Conservation (phyloP, 2,888 invertebrate species). For the Stenodera caucasica region DNA sequence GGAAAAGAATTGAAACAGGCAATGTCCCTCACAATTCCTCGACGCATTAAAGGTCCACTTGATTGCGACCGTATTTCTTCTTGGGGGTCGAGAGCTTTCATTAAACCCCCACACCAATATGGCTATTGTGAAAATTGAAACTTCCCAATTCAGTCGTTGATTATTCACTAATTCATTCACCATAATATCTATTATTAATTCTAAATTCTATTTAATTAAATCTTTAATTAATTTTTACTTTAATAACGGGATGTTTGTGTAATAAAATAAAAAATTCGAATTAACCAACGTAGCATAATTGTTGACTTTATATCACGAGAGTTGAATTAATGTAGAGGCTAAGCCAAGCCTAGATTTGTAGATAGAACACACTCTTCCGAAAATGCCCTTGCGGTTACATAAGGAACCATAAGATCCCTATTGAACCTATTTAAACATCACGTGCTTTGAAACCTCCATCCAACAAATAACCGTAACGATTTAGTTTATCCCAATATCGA, state of each 20-base stretch:
- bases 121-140: constrained; percentile 51
- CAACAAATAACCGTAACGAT: constrained; percentile 20
- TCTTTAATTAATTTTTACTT: constrained; percentile 11
- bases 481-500: constrained; percentile 14
- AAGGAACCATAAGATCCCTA: constrained; percentile 28
- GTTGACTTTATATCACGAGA: constrained; percentile 44
- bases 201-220: constrained; percentile 23
- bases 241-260: background rate
- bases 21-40: constrained; percentile 52
- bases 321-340: constrained; percentile 49
- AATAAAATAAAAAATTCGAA: constrained; percentile 24
- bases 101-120: constrained; percentile 50
- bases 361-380: constrained; percentile 49
- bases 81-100: constrained; percentile 50
- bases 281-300: constrained; percentile 38
- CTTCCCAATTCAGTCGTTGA: constrained; percentile 49
- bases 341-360: constrained; percentile 47
- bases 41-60: constrained; percentile 54
- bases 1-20: constrained; percentile 52
- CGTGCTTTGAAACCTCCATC: constrained; percentile 27
- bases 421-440: constrained; percentile 32
- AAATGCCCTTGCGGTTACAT: constrained; percentile 30
- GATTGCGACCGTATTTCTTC: constrained; percentile 55
- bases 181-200: no score
- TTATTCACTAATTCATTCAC: constrained; percentile 50